Conservation (phyloP, 2,113 vertebrate species). For the Zingel zingel region DNA sequence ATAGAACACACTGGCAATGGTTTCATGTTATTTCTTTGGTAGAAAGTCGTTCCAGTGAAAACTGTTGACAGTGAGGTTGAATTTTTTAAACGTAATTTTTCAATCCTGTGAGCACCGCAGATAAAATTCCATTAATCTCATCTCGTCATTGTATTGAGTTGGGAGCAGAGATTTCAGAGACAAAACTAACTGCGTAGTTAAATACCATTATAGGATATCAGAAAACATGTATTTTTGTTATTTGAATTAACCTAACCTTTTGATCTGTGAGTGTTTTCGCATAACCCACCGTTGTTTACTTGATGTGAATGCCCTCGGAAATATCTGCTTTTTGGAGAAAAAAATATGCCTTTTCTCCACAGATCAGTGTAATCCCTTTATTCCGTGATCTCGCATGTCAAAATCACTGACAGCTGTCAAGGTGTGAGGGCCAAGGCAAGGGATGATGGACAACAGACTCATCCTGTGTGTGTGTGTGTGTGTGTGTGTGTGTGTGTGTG, state of each 20-base stretch:
- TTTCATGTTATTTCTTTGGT: no score
- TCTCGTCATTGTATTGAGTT: no score
- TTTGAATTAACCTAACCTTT: conserved; percentile 19
- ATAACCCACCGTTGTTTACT: conserved; percentile 33
- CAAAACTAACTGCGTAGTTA: neutral
- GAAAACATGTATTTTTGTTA: neutral
- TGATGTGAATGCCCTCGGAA: neutral
- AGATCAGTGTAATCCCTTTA: conserved; percentile 57
- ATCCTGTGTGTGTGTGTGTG: conserved; percentile 12
- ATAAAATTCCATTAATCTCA: neutral
- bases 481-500: conserved; percentile 16
- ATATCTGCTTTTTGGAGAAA: no score
- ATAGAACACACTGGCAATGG: neutral
- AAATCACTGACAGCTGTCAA: conserved; percentile 72
- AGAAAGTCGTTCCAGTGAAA: no score
- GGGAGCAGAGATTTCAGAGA: no score
- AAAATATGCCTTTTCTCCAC: conserved; percentile 20
- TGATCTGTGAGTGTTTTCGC: conserved; percentile 3
- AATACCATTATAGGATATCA: neutral
- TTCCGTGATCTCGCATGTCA: conserved; percentile 43
- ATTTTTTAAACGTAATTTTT: neutral
- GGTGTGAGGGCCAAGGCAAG: conserved; percentile 49
- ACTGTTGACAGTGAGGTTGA: no score
- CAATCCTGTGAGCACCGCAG: neutral
- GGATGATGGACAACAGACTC: conserved; percentile 31